phyloP scores from a whole-genome alignment of 2,888 invertebrate species.

The Arrhopalites spinosus region DNA sequence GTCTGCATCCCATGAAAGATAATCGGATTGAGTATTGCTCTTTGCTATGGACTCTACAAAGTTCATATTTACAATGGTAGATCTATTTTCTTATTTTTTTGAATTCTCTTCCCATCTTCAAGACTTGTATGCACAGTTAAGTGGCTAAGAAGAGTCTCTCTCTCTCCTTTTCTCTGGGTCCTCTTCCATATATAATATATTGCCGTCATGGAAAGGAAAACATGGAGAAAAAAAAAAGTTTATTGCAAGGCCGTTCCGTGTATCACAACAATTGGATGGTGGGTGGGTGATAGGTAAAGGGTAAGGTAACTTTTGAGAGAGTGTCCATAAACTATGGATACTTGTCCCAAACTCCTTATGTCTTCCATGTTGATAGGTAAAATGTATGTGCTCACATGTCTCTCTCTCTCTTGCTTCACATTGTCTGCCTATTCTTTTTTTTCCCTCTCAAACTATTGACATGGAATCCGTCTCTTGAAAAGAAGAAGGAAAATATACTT shows the following conservation, averaged over 20 bases:
- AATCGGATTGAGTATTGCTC: constrained; percentile 41
- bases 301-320: constrained; percentile 16
- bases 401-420: neutral
- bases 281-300: neutral
- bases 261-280: neutral
- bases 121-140: constrained; percentile 1
- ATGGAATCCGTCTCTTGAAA: neutral
- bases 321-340: constrained; percentile 13
- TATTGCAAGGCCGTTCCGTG: neutral
- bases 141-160: constrained; percentile 2
- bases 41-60: constrained; percentile 31
- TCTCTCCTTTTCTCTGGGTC: constrained; percentile 10
- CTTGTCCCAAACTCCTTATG: constrained; percentile 14
- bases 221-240: constrained; percentile 26
- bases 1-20: constrained; percentile 37
- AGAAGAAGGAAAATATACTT: neutral
- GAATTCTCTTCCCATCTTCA: constrained; percentile 9
- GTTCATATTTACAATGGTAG: constrained; percentile 27
- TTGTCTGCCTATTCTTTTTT: neutral
- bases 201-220: constrained; percentile 20
- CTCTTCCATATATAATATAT: neutral
- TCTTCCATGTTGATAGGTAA: constrained; percentile 1
- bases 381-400: neutral
- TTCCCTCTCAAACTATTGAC: neutral
- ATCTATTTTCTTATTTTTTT: constrained; percentile 21